Conservation (phyloP, 2,888 invertebrate genomes). For the Thecocarcelia acutangulata region DNA sequence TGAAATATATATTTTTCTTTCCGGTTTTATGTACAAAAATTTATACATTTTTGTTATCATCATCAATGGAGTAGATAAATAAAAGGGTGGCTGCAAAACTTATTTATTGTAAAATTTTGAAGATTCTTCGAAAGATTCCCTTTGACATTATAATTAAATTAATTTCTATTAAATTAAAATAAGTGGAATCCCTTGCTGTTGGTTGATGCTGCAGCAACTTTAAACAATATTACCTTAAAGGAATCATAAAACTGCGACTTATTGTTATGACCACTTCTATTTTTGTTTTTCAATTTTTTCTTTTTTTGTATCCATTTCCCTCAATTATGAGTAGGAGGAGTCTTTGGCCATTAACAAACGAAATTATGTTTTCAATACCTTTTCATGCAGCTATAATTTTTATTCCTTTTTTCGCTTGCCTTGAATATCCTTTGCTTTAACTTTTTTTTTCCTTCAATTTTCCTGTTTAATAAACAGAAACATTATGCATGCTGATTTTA, state of each 20-base stretch:
- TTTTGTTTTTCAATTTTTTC: not conserved
- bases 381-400: slow-evolving; percentile 35
- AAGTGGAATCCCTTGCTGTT: too few relatives aligned
- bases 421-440: slow-evolving; percentile 37
- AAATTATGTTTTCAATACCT: slow-evolving; percentile 54
- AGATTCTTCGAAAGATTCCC: too few relatives aligned
- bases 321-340: not conserved
- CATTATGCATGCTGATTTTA: slow-evolving; percentile 28
- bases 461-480: slow-evolving; percentile 41
- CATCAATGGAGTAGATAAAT: not conserved
- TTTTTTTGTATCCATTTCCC: slow-evolving; percentile 10
- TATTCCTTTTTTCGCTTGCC: slow-evolving; percentile 13
- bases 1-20: slow-evolving; percentile 18
- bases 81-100: not conserved
- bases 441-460: slow-evolving; percentile 10
- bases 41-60: not conserved
- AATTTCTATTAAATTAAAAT: too few relatives aligned
- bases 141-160: too few relatives aligned
- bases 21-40: not conserved
- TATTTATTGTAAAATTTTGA: too few relatives aligned
- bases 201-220: too few relatives aligned
- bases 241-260: too few relatives aligned
- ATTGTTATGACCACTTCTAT: not conserved
- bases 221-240: too few relatives aligned
- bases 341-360: slow-evolving; percentile 40